Percentiles rank a stretch among this genome's conserved stretches.
Evolutionary conservation across 2,888 invertebrate genomes (phyloP).

Genomic region (Scrobipalpa atriplicella): DNA sequence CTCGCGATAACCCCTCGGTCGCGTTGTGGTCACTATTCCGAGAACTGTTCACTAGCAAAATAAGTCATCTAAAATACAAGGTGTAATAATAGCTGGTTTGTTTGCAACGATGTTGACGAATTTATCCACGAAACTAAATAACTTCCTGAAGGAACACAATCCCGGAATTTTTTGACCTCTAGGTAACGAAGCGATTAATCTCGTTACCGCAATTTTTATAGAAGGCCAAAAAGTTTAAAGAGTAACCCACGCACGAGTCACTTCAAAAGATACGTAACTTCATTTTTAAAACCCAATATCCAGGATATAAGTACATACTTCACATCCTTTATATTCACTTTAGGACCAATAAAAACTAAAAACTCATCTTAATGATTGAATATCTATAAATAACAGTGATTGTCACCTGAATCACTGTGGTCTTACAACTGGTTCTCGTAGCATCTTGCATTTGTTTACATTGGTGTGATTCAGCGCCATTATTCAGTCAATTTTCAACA

Average conservation of each 20-base stretch:
- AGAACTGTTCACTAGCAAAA: slow-evolving; percentile 65
- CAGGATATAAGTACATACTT: too few species aligned
- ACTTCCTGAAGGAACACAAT: neutral
- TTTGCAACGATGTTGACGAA: neutral
- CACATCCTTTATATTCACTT: neutral
- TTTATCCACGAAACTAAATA: neutral
- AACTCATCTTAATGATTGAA: slow-evolving; percentile 53
- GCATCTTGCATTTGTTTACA: slow-evolving; percentile 4
- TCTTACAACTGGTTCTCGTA: slow-evolving; percentile 19
- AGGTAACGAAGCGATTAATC: slow-evolving; percentile 1
- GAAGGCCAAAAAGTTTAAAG: too few species aligned
- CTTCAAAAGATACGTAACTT: neutral
- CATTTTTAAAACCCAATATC: neutral
- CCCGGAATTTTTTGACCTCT: neutral
- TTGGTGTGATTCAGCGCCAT: slow-evolving; percentile 48
- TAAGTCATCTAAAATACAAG: slow-evolving; percentile 39
- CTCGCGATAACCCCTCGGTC: slow-evolving; percentile 69
- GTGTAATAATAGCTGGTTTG: slow-evolving; percentile 26
- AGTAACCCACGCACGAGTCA: neutral
- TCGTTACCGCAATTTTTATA: neutral
- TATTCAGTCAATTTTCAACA: neutral
- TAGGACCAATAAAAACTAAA: slow-evolving; percentile 42
- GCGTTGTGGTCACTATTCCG: slow-evolving; percentile 66
- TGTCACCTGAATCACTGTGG: slow-evolving; percentile 43
- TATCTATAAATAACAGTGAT: slow-evolving; percentile 52